phyloP scores from a whole-genome alignment of 2,888 invertebrate species.

The Phengaris alcon region DNA sequence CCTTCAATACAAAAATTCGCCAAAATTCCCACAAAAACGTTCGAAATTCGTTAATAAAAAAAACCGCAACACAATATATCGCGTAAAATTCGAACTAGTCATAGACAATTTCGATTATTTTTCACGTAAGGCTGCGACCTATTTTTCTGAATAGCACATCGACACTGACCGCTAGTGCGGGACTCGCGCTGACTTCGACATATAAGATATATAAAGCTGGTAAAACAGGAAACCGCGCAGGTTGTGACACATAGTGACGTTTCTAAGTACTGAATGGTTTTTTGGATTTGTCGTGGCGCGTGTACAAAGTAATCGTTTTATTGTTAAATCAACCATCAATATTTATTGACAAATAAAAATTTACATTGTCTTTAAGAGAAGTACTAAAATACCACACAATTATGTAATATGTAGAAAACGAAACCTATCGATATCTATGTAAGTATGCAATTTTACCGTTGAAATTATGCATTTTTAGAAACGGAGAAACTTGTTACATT shows the following conservation, averaged over 20 bases:
- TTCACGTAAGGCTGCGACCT: slow-evolving; percentile 58
- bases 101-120: slow-evolving; percentile 50
- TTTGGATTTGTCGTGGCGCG: slow-evolving; percentile 9
- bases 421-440: not conserved
- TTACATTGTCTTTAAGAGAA: not conserved
- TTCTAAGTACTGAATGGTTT: slow-evolving; percentile 31
- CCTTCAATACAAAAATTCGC: slow-evolving; percentile 13
- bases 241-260: slow-evolving; percentile 40
- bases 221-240: slow-evolving; percentile 41
- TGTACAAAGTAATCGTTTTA: not conserved
- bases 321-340: not conserved
- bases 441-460: not conserved
- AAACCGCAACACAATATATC: slow-evolving; percentile 29
- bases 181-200: slow-evolving; percentile 33
- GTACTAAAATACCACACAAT: not conserved
- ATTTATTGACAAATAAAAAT: slow-evolving; percentile 1
- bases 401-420: not conserved
- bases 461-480: not conserved
- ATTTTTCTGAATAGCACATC: slow-evolving; percentile 59
- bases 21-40: slow-evolving; percentile 18
- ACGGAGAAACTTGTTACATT: no score
- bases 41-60: not conserved
- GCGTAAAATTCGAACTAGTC: slow-evolving; percentile 43
- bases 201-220: slow-evolving; percentile 36
- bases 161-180: slow-evolving; percentile 50